phyloP scores from a whole-genome alignment of 2,888 invertebrate species.

The Alsophila aescularia region DNA sequence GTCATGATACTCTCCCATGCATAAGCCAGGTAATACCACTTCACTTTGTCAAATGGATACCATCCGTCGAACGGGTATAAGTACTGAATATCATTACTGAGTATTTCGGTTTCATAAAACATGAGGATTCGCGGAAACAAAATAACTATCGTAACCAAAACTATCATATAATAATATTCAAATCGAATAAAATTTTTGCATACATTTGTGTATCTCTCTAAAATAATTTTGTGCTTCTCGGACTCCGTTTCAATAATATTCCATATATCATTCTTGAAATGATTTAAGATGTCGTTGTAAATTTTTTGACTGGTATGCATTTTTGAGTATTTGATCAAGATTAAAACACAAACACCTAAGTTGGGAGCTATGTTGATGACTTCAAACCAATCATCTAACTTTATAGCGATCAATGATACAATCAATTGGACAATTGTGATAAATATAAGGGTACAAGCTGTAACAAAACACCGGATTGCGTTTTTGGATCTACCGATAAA shows the following conservation, averaged over 20 bases:
- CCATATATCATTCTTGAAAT: constrained; percentile 62
- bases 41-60: constrained; percentile 72
- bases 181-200: constrained; percentile 54
- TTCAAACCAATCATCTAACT: constrained; percentile 59
- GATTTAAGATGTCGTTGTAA: constrained; percentile 56
- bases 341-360: constrained; percentile 64
- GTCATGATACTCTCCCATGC: constrained; percentile 71
- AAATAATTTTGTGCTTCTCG: constrained; percentile 46
- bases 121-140: constrained; percentile 68
- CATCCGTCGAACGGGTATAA: constrained; percentile 72
- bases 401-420: constrained; percentile 52
- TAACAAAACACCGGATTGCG: constrained; percentile 44
- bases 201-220: constrained; percentile 50
- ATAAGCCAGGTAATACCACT: constrained; percentile 66
- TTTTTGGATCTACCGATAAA: constrained; percentile 53
- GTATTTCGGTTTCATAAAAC: constrained; percentile 53
- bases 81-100: constrained; percentile 50
- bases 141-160: constrained; percentile 54
- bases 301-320: constrained; percentile 51
- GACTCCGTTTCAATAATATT: constrained; percentile 46
- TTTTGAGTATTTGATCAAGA: constrained; percentile 60
- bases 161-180: constrained; percentile 54
- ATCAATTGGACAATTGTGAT: constrained; percentile 58
- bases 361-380: constrained; percentile 69
- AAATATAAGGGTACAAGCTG: constrained; percentile 46